Evolutionary conservation across 1,140 invertebrate genomes (phyloP), one percentile per base, ranked within the genome.

Genomic region (Eriocheir sinensis): DNA sequence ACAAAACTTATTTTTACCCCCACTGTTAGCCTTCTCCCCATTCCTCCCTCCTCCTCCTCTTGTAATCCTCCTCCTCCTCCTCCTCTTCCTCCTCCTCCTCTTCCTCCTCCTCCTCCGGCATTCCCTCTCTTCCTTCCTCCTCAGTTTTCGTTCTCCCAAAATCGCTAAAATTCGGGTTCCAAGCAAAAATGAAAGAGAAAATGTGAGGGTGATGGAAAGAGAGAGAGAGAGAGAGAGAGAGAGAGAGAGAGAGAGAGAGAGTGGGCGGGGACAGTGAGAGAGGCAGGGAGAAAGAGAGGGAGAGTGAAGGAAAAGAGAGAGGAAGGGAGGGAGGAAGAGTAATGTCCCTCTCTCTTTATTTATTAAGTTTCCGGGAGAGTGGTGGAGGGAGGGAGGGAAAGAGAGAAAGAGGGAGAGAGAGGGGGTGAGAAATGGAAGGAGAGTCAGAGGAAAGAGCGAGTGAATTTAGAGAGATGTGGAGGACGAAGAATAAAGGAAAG

Each of bases 191-290:
- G 60, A 72, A 21, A 60, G 53, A 72, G 60, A 72, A 72, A 72
- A 72, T 72, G 60, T 21, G 27, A n/a, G 60, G 17, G 60, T n/a
- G 85, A 38, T 36, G 36, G 41, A 86, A 34, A 86, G 85, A 86
- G 85, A 86, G 85, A 86, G 85, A 86, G 30, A 86, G 85, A 86
- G 85, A 86, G 85, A 86, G 85, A 86, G 85, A 86, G 85, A 86
- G 85, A 86, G 34, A 86, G 34, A 38, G 85, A 38, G 34, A 86
- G 85, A 38, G 85, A 38, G 36, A 38, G 36, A 86, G 32, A 36
- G 32, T 6, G 32, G 2, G 15, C 12, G 15, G 32, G 27, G 32
- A n/a, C 17, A 34, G 32, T 27, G 32, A 86, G 85, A 30, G 85
- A 86, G 85, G 41, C 32, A 86, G 85, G 41, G 32, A 86, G 85